Evolutionary conservation across 1,140 invertebrate genomes (phyloP).

Genomic region (Metaphire vulgaris): DNA sequence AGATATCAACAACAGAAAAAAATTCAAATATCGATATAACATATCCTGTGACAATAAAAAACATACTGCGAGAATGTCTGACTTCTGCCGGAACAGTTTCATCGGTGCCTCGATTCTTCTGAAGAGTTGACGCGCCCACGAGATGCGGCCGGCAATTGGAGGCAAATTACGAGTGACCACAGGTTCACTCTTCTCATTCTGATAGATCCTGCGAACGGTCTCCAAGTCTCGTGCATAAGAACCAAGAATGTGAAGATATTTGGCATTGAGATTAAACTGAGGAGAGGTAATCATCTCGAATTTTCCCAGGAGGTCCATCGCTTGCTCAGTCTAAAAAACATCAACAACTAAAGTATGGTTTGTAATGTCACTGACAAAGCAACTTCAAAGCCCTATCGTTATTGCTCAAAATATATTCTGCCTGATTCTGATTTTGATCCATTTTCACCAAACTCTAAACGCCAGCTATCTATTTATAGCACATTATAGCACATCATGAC

Average conservation of each 20-base stretch:
- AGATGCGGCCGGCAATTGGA: conserved; percentile 52
- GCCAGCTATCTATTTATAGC: too few species aligned
- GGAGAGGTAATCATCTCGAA: conserved; percentile 49
- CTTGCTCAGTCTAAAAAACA: conserved; percentile 48
- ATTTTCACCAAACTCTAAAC: too few species aligned
- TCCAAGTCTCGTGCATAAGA: conserved; percentile 81
- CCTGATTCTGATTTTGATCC: too few species aligned
- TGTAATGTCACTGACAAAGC: too few species aligned
- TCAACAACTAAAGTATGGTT: conserved; percentile 25
- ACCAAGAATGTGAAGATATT: conserved; percentile 72
- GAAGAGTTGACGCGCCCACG: conserved; percentile 55
- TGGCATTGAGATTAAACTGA: conserved; percentile 58
- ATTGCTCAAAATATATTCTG: too few species aligned
- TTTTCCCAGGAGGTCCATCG: conserved; percentile 49
- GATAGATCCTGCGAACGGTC: conserved; percentile 63
- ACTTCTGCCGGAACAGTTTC: conserved; percentile 55
- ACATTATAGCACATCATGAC: too few species aligned
- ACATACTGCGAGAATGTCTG: conserved; percentile 48
- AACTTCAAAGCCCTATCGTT: too few species aligned
- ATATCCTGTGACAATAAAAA: too few species aligned
- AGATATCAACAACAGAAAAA: too few species aligned
- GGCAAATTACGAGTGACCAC: conserved; percentile 52
- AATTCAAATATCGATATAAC: too few species aligned
- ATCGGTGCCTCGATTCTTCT: conserved; percentile 54
- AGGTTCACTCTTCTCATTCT: conserved; percentile 51